Evolutionary conservation across 2,113 vertebrate species (phyloP).

Genomic region (Tonatia bakeri): DNA sequence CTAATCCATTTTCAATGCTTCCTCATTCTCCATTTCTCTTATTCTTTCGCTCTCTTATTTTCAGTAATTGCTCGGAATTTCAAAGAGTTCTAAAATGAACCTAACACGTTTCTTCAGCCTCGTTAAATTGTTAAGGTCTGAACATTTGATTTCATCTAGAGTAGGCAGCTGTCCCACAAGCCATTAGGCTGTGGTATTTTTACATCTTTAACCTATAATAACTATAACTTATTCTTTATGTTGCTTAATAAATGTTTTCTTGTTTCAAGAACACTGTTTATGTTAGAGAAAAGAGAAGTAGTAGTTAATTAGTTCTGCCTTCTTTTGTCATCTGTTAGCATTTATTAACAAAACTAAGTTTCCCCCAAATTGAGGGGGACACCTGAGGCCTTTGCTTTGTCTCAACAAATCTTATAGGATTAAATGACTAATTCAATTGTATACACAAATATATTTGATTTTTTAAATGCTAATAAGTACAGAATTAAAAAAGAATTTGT

Average conservation of each 20-base stretch:
- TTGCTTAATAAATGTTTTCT: slow-evolving; percentile 7
- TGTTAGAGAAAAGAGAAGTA: slow-evolving; percentile 23
- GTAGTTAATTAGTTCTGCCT: not conserved
- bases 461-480: slow-evolving; percentile 9
- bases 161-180: not conserved
- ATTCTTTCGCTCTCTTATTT: not conserved
- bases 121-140: not conserved
- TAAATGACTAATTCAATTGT: not conserved
- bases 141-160: slow-evolving; percentile 15
- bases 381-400: not conserved
- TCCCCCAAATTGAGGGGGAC: not conserved
- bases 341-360: not conserved
- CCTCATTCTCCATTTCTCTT: not conserved
- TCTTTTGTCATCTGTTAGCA: not conserved
- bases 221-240: not conserved
- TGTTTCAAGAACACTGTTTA: not conserved
- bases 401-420: not conserved
- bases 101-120: slow-evolving; percentile 4
- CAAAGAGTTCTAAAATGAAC: slow-evolving; percentile 39
- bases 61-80: not conserved
- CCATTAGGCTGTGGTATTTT: not conserved
- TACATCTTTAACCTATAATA: slow-evolving; percentile 7
- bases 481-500: slow-evolving; percentile 15
- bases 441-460: not conserved
- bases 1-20: not conserved